A percentile compares a stretch with the other conserved stretches of the same genome.
These are phyloP conservation scores for Coptodon rendalli DNA, from an alignment of 2,113 vertebrate genomes.

Conservation along the genomic window DNA sequence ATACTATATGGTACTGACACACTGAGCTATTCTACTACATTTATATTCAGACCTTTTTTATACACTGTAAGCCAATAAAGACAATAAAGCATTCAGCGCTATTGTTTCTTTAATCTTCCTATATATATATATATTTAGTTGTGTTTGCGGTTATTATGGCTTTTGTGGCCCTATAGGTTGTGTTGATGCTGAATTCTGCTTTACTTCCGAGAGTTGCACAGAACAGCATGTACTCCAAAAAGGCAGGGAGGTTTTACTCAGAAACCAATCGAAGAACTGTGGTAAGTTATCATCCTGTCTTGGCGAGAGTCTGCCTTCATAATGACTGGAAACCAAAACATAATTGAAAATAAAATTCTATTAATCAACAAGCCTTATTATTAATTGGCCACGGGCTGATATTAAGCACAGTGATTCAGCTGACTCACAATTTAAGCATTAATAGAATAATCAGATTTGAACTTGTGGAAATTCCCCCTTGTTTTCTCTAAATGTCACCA, in stretches of 20 bases:
- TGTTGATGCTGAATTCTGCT: background rate
- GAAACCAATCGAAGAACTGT: background rate
- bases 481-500: background rate
- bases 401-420: background rate
- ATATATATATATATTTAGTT: background rate
- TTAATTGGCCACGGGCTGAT: background rate
- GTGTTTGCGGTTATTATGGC: background rate
- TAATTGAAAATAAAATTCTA: background rate
- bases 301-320: background rate
- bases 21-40: background rate
- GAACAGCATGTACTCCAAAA: background rate
- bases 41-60: background rate
- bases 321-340: background rate
- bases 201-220: background rate
- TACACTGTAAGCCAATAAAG: background rate
- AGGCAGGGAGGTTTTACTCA: background rate
- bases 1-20: background rate
- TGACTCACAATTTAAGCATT: background rate
- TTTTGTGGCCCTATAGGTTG: background rate
- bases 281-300: background rate
- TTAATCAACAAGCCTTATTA: background rate
- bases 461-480: background rate
- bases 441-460: background rate
- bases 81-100: background rate
- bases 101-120: background rate